phyloP scores from a whole-genome alignment of 2,113 vertebrate species.

The Otis tarda region DNA sequence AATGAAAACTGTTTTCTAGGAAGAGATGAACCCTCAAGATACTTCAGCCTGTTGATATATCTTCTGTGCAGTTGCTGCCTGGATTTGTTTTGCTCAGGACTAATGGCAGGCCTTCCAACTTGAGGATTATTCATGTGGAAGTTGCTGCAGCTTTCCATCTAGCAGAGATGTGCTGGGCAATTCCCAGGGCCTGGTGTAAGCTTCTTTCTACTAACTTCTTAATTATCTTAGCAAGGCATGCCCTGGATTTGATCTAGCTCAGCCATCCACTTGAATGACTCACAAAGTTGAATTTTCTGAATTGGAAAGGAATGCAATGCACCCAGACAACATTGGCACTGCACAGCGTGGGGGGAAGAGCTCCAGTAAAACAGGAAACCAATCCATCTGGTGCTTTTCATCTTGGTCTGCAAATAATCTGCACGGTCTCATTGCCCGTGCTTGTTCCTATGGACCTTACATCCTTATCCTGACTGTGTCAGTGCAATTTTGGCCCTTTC shows the following conservation, averaged over 20 bases:
- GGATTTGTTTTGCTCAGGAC: neutral
- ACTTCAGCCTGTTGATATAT: neutral
- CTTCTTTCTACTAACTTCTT: neutral
- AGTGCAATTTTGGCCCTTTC: neutral
- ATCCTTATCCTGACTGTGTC: neutral
- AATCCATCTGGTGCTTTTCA: slow-evolving; percentile 25
- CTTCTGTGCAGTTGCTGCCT: neutral
- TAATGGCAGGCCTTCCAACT: neutral
- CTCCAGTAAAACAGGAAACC: neutral
- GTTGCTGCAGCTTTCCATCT: neutral
- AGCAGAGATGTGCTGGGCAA: neutral
- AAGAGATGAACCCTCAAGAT: neutral
- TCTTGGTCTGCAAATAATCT: slow-evolving; percentile 13
- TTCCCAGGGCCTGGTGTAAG: neutral
- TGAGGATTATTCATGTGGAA: neutral
- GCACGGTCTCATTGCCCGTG: neutral
- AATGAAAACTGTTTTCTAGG: neutral
- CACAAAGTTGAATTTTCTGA: neutral
- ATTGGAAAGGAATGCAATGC: slow-evolving; percentile 37
- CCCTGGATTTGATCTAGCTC: neutral
- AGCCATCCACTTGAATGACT: slow-evolving; percentile 10
- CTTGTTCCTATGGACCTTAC: neutral
- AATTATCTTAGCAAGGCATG: slow-evolving; percentile 11
- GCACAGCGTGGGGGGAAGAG: neutral
- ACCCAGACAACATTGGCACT: neutral